Base-by-base conservation (phyloP, 2,797 vertebrate genomes). In the Danio albolineatus region DNA sequence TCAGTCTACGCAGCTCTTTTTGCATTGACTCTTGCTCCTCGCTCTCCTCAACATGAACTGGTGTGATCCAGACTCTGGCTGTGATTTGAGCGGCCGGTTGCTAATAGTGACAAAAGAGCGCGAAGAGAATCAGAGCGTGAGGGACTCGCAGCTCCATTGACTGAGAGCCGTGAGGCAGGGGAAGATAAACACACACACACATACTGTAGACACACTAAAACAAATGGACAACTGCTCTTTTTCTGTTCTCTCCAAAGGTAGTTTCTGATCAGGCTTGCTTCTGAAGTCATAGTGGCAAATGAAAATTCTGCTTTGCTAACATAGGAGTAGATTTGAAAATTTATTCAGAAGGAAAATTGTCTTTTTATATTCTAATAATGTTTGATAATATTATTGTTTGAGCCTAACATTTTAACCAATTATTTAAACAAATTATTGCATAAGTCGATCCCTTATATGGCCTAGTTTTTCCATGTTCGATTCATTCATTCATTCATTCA, bases 101-200 rank as follows among this genome's bases (percentile, higher is more conserved):
- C 91, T 92, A 92, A 93, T 92, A 89, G 91, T 90, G 90, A 93
- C 91, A 90, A 93, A 92, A 86, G 86, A 90, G 85, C 80, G 41
- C 81, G 79, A 67, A 78, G 78, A 86, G 82, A 85, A 84, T 81
- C 81, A 81, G 80, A 80, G 79, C 49, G 78, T 75, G 72, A 82
- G 73, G 75, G 76, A 82, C 76, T 67, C 76, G 48, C 75, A 87
- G 54, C 51, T 77, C 61, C 13, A 76, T 28, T 77, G 74, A 78
- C 73, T 71, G 16, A 38, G 67, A 79, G 73, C 81, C 39, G 21
- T 76, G 65, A 81, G 79, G 56, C 54, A 76, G 79, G 64, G 67
- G 36, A n/a, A 76, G 38, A 73, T 54, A 48, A 17, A 51, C 48
- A 70, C 7, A 1, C 48, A 53, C 48, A 70, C 28, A 28, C 28